phyloP scores from a whole-genome alignment of 2,113 vertebrate species.

The Seriola rivoliana region DNA sequence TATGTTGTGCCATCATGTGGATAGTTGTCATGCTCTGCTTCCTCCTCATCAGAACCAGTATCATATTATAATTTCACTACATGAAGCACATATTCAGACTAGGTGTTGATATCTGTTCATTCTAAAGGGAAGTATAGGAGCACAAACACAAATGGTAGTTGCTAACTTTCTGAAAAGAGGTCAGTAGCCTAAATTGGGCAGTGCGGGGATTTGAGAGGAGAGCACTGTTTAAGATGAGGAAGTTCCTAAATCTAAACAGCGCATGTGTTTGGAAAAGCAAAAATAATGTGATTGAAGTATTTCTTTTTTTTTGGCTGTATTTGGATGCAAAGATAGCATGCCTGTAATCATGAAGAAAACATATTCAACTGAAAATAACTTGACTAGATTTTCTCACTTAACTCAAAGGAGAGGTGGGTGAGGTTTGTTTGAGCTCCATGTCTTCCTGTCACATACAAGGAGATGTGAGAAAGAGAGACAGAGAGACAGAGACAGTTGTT shows the following conservation, averaged over 20 bases:
- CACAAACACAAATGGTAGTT: background rate
- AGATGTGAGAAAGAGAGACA: slow-evolving; percentile 12
- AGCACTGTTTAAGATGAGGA: background rate
- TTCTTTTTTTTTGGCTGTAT: background rate
- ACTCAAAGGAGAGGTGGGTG: slow-evolving; percentile 35
- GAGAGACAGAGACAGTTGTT: slow-evolving; percentile 18
- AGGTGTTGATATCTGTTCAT: background rate
- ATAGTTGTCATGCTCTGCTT: background rate
- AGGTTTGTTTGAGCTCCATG: slow-evolving; percentile 35
- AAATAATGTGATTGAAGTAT: slow-evolving; percentile 16
- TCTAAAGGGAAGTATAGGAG: slow-evolving; percentile 7
- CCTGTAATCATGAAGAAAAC: slow-evolving; percentile 38
- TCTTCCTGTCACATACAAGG: slow-evolving; percentile 22
- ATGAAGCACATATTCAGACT: background rate
- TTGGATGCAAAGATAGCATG: slow-evolving; percentile 16
- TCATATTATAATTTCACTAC: background rate
- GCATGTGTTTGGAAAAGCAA: slow-evolving; percentile 20
- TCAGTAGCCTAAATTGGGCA: slow-evolving; percentile 4
- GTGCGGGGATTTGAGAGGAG: background rate
- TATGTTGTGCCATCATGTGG: too few species aligned
- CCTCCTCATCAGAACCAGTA: background rate
- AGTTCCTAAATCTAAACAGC: slow-evolving; percentile 10
- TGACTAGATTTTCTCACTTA: slow-evolving; percentile 21
- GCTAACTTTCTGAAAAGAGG: slow-evolving; percentile 32
- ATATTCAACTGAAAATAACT: slow-evolving; percentile 47